phyloP scores from a whole-genome alignment of 1,140 invertebrate species.

The Lasioglossum baleicum region DNA sequence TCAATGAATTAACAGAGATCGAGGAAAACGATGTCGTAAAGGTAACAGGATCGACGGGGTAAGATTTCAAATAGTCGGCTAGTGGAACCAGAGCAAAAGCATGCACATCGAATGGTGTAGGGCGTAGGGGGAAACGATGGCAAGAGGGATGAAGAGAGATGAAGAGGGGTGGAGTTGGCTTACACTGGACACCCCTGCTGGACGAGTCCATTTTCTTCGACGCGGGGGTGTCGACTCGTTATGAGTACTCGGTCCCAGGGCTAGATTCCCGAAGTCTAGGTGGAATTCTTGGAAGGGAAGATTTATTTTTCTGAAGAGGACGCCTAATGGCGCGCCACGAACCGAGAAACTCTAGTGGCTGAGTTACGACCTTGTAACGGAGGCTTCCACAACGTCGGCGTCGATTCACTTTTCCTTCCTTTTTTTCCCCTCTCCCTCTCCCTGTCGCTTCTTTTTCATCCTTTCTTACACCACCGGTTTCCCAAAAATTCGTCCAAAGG shows the following conservation, averaged over 20 bases:
- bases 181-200: conserved; percentile 29
- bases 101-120: neutral
- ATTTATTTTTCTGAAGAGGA: conserved; percentile 77
- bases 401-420: conserved; percentile 54
- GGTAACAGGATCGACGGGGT: conserved; percentile 18
- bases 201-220: conserved; percentile 59
- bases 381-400: conserved; percentile 64
- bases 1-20: too few species aligned
- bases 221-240: conserved; percentile 53
- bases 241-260: conserved; percentile 21
- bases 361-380: conserved; percentile 74
- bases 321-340: conserved; percentile 69
- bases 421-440: conserved; percentile 2
- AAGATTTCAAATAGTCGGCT: conserved; percentile 14
- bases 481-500: conserved; percentile 25
- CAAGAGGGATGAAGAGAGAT: neutral
- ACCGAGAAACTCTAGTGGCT: conserved; percentile 68
- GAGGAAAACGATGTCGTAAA: neutral
- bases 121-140: neutral
- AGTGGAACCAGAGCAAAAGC: neutral
- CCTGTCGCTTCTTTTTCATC: conserved; percentile 4
- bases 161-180: conserved; percentile 27
- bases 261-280: conserved; percentile 32
- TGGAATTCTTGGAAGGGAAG: conserved; percentile 72
- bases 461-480: neutral